Base-by-base conservation (phyloP, 2,113 vertebrate genomes). In the Pyrgilauda ruficollis region DNA sequence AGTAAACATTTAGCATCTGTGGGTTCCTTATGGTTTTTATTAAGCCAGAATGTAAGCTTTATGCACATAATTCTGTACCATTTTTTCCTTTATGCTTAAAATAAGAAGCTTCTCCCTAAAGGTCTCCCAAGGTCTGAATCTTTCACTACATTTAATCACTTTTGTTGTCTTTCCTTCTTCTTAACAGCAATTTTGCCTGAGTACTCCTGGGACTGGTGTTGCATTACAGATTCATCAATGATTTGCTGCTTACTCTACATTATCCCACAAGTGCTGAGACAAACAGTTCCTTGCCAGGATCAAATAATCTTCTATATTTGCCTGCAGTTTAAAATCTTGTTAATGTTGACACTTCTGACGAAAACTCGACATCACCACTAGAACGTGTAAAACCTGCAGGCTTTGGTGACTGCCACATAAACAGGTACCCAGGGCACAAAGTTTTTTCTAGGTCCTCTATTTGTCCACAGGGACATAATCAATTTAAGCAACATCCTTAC, bases 211-310 rank as follows among this genome's bases (percentile, higher is more conserved):
- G 76, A 73, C 46, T 91, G 78, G 37, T 83, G 59, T 78, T 93
- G 67, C 59, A 72, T 76, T 95, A 84, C 80, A 93, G 84, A 91
- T 94, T 87, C 90, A 96, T 95, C 82, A 95, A 94, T 94, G 94
- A 93, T 94, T 95, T 94, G 80, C 91, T 94, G 81, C 84, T 93
- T 93, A 93, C 27, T 30, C 76, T 83, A 67, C 80, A 85, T 92
- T 96, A 96, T 96, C 76, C 72, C 80, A 50, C 81, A 95, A 96
- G 86, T 97, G 97, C 97, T 97, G 96, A 97, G 92, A 84, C 94
- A 95, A 95, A 96, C 89, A 90, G 92, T 97, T 97, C 96, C 95
- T 87, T 95, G 75, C 92, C 94, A 96, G 90, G 89, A 96, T 96
- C 95, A 96, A 93, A 96, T 92, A 92, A 93, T 87, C 87, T 80